These are phyloP conservation scores for Zelleria hepariella DNA, from an alignment of 2,888 invertebrate species.

Conservation along the genomic window DNA sequence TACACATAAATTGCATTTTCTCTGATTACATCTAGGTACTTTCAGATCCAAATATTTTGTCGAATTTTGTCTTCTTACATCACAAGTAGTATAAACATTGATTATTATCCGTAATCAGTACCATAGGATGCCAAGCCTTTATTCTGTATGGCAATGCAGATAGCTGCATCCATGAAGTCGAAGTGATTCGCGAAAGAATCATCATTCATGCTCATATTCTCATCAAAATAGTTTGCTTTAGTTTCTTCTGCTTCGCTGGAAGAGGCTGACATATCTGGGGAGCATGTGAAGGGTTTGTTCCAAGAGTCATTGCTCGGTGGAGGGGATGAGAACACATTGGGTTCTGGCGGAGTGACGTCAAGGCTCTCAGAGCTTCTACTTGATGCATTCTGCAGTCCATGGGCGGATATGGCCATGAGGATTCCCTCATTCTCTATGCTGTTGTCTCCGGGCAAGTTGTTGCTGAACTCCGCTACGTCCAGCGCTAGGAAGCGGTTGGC, in stretches of 20 bases:
- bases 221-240: slow-evolving; percentile 16
- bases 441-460: slow-evolving; percentile 67
- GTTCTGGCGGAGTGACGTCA: background rate
- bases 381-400: slow-evolving; percentile 72
- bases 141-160: slow-evolving; percentile 80
- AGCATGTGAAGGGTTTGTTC: slow-evolving; percentile 9
- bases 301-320: slow-evolving; percentile 26
- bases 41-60: background rate
- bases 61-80: background rate
- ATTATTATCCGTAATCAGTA: slow-evolving; percentile 52
- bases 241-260: slow-evolving; percentile 26
- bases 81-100: background rate
- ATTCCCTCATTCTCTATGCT: slow-evolving; percentile 80
- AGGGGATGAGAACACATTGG: slow-evolving; percentile 21
- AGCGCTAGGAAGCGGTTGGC: slow-evolving; percentile 44
- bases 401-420: slow-evolving; percentile 80
- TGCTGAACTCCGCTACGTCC: slow-evolving; percentile 66
- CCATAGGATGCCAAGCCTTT: slow-evolving; percentile 75
- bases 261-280: slow-evolving; percentile 19
- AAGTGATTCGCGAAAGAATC: slow-evolving; percentile 37
- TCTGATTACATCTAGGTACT: slow-evolving; percentile 1
- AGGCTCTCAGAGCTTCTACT: slow-evolving; percentile 14
- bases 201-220: slow-evolving; percentile 24
- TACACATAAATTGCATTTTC: background rate
- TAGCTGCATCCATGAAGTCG: slow-evolving; percentile 80